Percentiles rank a stretch among this genome's conserved stretches.
These are phyloP conservation scores for Montipora efflorescens DNA, from an alignment of 64 coral and sea anemone genomes.

Conservation along the genomic window DNA sequence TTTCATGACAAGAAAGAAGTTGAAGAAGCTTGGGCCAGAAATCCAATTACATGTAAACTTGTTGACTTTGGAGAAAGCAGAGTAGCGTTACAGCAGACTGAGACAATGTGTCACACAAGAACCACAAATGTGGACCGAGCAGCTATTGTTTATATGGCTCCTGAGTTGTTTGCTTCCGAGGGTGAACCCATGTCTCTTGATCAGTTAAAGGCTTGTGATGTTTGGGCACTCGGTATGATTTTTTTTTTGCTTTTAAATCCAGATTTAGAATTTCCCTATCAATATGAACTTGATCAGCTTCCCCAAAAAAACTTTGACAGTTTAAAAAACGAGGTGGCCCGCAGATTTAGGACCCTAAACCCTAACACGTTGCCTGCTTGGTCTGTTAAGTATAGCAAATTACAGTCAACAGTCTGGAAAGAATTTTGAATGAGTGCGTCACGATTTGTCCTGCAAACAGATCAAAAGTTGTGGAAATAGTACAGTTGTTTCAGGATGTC, in stretches of 20 bases:
- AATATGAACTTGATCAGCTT: conserved; percentile 38
- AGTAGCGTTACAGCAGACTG: conserved; percentile 47
- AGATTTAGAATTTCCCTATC: conserved; percentile 68
- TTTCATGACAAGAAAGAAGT: conserved; percentile 10
- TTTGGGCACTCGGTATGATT: conserved; percentile 81
- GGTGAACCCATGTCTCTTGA: conserved; percentile 42
- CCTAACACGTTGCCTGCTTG: not conserved
- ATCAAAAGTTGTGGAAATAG: conserved; percentile 30
- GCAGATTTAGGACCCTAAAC: not conserved
- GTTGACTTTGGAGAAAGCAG: conserved; percentile 78
- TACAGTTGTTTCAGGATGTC: conserved; percentile 16
- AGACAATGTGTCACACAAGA: conserved; percentile 36
- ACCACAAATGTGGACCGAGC: conserved; percentile 64
- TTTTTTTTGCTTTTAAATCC: conserved; percentile 75
- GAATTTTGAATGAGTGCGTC: conserved; percentile 35
- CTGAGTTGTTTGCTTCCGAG: conserved; percentile 19
- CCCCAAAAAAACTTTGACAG: conserved; percentile 1
- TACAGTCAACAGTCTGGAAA: conserved; percentile 52
- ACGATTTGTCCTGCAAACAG: conserved; percentile 26
- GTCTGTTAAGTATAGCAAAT: conserved; percentile 42
- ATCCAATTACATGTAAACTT: conserved; percentile 68
- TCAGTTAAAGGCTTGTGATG: conserved; percentile 64
- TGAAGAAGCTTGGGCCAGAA: conserved; percentile 4
- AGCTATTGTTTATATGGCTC: conserved; percentile 70
- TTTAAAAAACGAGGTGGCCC: not conserved